These are phyloP conservation scores for Dryadula phaetusa DNA, from an alignment of 2,888 invertebrate species.

Conservation along the genomic window DNA sequence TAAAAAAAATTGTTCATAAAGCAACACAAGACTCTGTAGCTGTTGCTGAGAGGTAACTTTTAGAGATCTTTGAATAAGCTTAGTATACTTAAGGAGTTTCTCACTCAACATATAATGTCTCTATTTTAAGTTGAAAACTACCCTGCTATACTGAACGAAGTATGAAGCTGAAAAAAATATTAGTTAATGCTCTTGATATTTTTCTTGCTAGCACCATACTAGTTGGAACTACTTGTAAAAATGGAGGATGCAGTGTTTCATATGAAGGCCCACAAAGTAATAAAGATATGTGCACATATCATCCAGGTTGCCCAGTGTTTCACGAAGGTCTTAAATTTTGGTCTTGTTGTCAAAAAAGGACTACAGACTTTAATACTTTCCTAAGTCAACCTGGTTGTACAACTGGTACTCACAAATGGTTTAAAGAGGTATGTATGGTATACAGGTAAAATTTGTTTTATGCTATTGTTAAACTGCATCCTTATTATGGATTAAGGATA, in stretches of 20 bases:
- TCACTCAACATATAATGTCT: too few species aligned
- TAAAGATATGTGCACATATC: constrained; percentile 88
- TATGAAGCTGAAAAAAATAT: too few species aligned
- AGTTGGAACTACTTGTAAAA: constrained; percentile 93
- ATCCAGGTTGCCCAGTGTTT: constrained; percentile 96
- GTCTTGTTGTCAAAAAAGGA: constrained; percentile 97
- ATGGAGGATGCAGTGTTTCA: constrained; percentile 89
- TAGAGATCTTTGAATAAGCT: too few species aligned
- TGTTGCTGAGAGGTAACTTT: constrained; percentile 62
- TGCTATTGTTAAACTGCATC: too few species aligned
- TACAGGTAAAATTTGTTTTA: too few species aligned
- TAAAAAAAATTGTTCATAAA: constrained; percentile 82
- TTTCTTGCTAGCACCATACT: neutral
- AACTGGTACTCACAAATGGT: constrained; percentile 94
- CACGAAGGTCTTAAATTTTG: constrained; percentile 99
- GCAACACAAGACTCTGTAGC: constrained; percentile 53
- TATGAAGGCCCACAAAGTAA: constrained; percentile 88
- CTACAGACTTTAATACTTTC: constrained; percentile 96
- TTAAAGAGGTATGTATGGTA: constrained; percentile 83
- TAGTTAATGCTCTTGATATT: neutral
- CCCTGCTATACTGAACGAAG: too few species aligned
- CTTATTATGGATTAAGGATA: too few species aligned
- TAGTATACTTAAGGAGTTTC: too few species aligned
- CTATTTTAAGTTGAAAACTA: too few species aligned
- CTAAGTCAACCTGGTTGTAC: constrained; percentile 96